Conservation (phyloP, 1,140 invertebrate genomes). For the Camponotus vicinus region DNA sequence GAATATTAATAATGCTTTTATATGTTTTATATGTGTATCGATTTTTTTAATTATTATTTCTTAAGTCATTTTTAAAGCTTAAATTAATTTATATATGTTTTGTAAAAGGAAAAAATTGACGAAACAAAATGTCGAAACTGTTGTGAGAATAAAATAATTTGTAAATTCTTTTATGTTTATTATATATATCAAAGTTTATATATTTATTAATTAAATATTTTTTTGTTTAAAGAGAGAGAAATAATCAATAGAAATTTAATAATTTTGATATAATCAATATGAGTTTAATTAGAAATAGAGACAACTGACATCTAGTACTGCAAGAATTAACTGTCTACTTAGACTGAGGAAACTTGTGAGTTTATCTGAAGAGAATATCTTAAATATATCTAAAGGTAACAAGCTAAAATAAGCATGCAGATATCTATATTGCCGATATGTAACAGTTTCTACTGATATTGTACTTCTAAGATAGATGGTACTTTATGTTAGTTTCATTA, state of each 20-base stretch:
- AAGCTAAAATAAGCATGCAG: not conserved
- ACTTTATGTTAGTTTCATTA: not conserved
- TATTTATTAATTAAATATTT: not conserved
- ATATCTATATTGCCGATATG: constrained; percentile 16
- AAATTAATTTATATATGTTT: not conserved
- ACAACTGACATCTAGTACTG: constrained; percentile 26
- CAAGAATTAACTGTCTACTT: not conserved
- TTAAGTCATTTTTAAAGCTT: not conserved
- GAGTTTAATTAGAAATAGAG: not conserved
- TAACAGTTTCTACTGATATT: not conserved
- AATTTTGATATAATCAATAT: not conserved
- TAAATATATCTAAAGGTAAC: constrained; percentile 38
- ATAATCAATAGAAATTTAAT: not conserved
- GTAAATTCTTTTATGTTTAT: not conserved
- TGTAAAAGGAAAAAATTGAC: not conserved
- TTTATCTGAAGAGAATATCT: constrained; percentile 23
- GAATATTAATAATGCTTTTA: constrained; percentile 37
- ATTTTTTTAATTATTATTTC: constrained; percentile 7
- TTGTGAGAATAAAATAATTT: not conserved
- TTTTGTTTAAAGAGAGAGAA: not conserved
- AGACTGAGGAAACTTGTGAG: not conserved
- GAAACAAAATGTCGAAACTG: not conserved
- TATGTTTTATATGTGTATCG: constrained; percentile 36
- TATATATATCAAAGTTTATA: not conserved
- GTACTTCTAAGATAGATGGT: not conserved